Evolutionary conservation across 2,888 invertebrate species (phyloP), one percentile per base, ranked within the genome.

Genomic region (Cataglyphis livida): DNA sequence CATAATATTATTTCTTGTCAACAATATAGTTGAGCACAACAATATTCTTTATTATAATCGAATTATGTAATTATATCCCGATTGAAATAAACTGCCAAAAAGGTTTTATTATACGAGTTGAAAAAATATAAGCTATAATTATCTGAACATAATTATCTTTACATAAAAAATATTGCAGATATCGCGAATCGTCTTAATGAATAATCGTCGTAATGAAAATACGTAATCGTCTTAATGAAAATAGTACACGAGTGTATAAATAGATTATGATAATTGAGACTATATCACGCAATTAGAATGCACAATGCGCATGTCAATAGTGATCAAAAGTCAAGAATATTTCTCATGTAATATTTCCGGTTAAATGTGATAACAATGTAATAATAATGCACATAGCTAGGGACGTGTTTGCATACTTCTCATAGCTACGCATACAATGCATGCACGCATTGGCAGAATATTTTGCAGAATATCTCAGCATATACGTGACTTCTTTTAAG

Each of bases 311-410:
- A 38, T 59, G 9, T 9, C 7, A 51, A 21, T 35, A 28, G 6
- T 48, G 38, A 71, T 57, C 71, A 38, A 18, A 21, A 73, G 21
- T 25, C 9, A 15, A 74, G 21, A 51, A 75, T 74, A 62, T 15
- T 51, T 51, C 51, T 51, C 7, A 51, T n/a, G n/a, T 51, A 51
- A n/a, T n/a, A 7, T 51, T 51, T 51, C 51, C n/a, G 51, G 7
- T n/a, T 51, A 6, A 51, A 51, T 6, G 12, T 51, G 28, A 28
- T 41, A 41, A 44, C 64, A 44, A 35, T 25, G 6, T 18, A 35
- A 75, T 48, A 35, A 75, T 21, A 21, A 74, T 44, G 18, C 18
- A 18, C 4, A 10, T 28, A 1, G 15, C 9, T 32, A 61, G 35
- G 1, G 15, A 25, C 48, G 18, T 25, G 48, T 48, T 48, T 35